These are phyloP conservation scores for Poecilia latipinna DNA, from an alignment of 2,113 vertebrate genomes.

Conservation along the genomic window DNA sequence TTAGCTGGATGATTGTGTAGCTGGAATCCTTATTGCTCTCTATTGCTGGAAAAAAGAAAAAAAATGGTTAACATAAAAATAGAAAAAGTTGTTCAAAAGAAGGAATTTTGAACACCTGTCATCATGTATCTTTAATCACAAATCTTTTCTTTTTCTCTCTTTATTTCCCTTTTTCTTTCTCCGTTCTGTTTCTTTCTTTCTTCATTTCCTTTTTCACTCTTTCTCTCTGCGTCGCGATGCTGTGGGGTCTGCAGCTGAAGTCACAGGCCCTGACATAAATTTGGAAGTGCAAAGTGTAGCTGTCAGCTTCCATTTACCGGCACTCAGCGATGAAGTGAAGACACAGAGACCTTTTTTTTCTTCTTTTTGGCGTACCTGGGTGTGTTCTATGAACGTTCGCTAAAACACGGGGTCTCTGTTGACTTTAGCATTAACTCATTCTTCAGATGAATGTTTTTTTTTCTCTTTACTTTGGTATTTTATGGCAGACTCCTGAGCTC, in stretches of 20 bases:
- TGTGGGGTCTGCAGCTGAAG: constrained; percentile 54
- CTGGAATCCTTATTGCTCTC: too few relatives aligned
- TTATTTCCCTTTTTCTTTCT: neutral
- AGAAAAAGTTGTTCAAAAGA: too few relatives aligned
- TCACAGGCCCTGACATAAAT: constrained; percentile 57
- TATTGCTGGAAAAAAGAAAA: too few relatives aligned
- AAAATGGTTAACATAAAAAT: too few relatives aligned
- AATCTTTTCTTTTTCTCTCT: neutral
- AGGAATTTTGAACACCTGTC: too few relatives aligned
- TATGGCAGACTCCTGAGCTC: constrained; percentile 11
- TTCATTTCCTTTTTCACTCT: neutral
- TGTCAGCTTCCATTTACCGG: constrained; percentile 63
- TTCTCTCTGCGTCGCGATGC: constrained; percentile 18
- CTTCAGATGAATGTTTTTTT: constrained; percentile 57
- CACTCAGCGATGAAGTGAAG: constrained; percentile 36
- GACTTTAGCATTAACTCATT: constrained; percentile 53
- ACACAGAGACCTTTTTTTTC: neutral
- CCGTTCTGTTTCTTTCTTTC: neutral
- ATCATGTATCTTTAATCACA: too few relatives aligned
- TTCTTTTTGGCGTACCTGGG: neutral
- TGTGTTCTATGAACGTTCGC: constrained; percentile 44
- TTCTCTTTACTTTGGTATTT: constrained; percentile 46
- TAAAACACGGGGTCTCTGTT: constrained; percentile 44
- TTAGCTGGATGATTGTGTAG: too few relatives aligned
- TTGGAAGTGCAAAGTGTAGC: constrained; percentile 65